phyloP scores from a whole-genome alignment of 2,113 vertebrate genomes.

The Pseudopipra pipra region DNA sequence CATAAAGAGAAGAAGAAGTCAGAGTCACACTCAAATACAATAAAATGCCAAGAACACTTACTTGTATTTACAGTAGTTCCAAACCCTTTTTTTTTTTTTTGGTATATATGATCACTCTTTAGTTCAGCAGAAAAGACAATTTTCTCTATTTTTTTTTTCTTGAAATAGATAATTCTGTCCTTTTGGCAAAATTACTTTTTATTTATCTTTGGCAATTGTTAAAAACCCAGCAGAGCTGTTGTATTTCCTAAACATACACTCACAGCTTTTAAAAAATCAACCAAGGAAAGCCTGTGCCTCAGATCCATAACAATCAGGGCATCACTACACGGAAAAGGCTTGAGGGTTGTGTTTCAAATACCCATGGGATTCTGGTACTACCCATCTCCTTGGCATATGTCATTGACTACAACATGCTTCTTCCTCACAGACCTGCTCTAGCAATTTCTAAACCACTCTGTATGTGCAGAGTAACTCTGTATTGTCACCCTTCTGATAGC shows the following conservation, averaged over 20 bases:
- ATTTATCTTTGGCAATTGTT: background rate
- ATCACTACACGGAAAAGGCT: background rate
- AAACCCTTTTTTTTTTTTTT: background rate
- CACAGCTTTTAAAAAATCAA: background rate
- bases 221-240: background rate
- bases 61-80: background rate
- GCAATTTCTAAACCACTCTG: background rate
- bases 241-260: background rate
- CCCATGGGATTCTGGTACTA: background rate
- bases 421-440: background rate
- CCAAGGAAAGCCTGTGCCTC: background rate
- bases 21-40: background rate
- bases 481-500: background rate
- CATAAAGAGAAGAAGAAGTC: constrained; percentile 2
- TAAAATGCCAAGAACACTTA: background rate
- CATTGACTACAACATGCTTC: background rate
- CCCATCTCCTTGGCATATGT: background rate
- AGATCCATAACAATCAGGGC: background rate
- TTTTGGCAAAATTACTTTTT: background rate
- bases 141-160: background rate
- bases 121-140: background rate
- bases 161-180: background rate
- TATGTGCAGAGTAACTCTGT: background rate
- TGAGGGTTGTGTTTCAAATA: background rate
- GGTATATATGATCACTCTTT: background rate